A percentile compares a stretch with the other conserved stretches of the same genome.
phyloP scores from a whole-genome alignment of 1,140 invertebrate species.

The Drosophila erecta region DNA sequence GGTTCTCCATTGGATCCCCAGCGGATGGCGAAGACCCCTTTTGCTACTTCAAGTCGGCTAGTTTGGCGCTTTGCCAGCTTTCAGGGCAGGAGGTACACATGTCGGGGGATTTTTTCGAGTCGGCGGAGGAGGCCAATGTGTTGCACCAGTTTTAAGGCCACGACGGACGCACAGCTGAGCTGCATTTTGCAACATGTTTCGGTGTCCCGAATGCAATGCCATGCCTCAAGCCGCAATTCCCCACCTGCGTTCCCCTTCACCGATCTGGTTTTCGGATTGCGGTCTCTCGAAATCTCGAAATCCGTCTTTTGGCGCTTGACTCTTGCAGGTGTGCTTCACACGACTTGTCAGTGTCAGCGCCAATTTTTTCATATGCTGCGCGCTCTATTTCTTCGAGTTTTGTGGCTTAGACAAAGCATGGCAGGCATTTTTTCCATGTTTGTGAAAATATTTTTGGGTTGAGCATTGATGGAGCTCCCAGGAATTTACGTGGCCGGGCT shows the following conservation, averaged over 20 bases:
- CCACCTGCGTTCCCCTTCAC: slow-evolving; percentile 3
- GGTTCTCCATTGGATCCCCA: slow-evolving; percentile 22
- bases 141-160: slow-evolving; percentile 79
- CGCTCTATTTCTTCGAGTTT: slow-evolving; percentile 34
- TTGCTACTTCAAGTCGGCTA: slow-evolving; percentile 63
- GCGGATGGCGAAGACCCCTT: slow-evolving; percentile 15
- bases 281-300: slow-evolving; percentile 53
- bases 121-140: slow-evolving; percentile 66
- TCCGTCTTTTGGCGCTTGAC: slow-evolving; percentile 52
- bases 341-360: slow-evolving; percentile 80
- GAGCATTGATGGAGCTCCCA: slow-evolving; percentile 40
- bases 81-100: neutral
- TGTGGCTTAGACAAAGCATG: slow-evolving; percentile 36
- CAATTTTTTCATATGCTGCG: slow-evolving; percentile 36
- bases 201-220: slow-evolving; percentile 37
- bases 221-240: slow-evolving; percentile 12
- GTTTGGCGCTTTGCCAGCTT: slow-evolving; percentile 73
- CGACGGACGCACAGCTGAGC: slow-evolving; percentile 58
- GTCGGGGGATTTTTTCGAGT: slow-evolving; percentile 1
- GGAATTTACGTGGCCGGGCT: slow-evolving; percentile 29
- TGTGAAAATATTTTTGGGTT: slow-evolving; percentile 38
- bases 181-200: slow-evolving; percentile 74
- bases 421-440: slow-evolving; percentile 26
- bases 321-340: slow-evolving; percentile 81
- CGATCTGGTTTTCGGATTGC: slow-evolving; percentile 51